A percentile compares a stretch with the other conserved stretches of the same genome.
These are phyloP conservation scores for Goniozus legneri DNA, from an alignment of 1,140 invertebrate species.

Conservation along the genomic window DNA sequence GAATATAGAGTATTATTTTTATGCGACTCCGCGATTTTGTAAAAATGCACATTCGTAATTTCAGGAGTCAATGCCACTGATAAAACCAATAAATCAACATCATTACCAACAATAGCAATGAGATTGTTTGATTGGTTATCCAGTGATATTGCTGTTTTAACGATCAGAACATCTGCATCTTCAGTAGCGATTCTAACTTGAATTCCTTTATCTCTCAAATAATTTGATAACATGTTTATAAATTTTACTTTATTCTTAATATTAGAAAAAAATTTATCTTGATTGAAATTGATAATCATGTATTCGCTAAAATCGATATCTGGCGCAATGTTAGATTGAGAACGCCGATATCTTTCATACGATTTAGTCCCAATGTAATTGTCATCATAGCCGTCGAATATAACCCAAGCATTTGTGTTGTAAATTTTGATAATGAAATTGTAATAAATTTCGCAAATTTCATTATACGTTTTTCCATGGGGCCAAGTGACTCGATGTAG, in stretches of 20 bases:
- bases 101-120: conserved; percentile 7
- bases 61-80: neutral
- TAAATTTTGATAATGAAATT: neutral
- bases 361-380: neutral
- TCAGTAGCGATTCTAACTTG: neutral
- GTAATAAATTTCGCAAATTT: neutral
- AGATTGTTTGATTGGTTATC: neutral
- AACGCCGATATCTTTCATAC: neutral
- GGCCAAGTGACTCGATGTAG: conserved; percentile 13
- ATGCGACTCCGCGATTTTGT: neutral
- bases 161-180: conserved; percentile 5
- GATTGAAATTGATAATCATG: conserved; percentile 2
- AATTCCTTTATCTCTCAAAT: neutral
- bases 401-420: neutral
- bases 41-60: conserved; percentile 4
- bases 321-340: neutral
- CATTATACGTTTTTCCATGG: neutral
- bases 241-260: conserved; percentile 8
- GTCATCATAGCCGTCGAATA: neutral
- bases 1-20: neutral
- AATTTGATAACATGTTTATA: conserved; percentile 4
- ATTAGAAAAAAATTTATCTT: conserved; percentile 8
- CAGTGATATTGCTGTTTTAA: conserved; percentile 6
- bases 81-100: conserved; percentile 10
- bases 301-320: conserved; percentile 9